Evolutionary conservation across 2,113 vertebrate species (phyloP), one percentile per base, ranked within the genome.

Genomic region (Merops nubicus): DNA sequence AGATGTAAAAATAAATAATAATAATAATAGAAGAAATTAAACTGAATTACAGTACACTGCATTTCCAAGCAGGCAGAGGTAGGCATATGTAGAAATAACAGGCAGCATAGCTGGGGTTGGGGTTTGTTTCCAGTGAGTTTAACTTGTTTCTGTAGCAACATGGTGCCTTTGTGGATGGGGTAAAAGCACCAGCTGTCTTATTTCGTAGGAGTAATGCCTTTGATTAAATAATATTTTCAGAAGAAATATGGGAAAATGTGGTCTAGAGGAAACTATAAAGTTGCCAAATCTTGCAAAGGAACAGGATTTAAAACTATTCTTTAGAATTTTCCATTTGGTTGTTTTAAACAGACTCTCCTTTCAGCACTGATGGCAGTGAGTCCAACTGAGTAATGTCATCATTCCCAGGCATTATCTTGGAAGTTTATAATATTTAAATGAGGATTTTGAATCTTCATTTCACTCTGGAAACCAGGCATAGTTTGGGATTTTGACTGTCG

Each of bases 111-210:
- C 9, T 45, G 50, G 20, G 15, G 4, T 6, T 68, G 31, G 36
- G n/a, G 6, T 83, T 89, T 89, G 40, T 43, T 63, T 75, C 51
- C 5, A 3, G 5, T 22, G 42, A 10, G 18, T 50, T 14, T 10
- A 3, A 26, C 8, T 3, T 25, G 6, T 28, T 42, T 43, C 33
- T 64, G 40, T 88, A 48, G 6, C 0, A 0, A 15, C 0, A 2
- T 26, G 62, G 1, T 57, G 63, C 15, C 25, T 38, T 47, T 69
- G 57, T 13, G 31, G 21, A 9, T 70, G 22, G 40, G 16, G 28
- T 42, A 59, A 54, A 63, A 82, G 18, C 70, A n/a, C 33, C 38
- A 29, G 6, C 19, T 75, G 23, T 12, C 31, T 0, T 8, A 13
- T 67, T 82, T 51, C 38, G 59, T 4, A 3, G 2, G 13, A 31